Conservation (phyloP, 2,113 vertebrate genomes). For the Microtus pennsylvanicus region DNA sequence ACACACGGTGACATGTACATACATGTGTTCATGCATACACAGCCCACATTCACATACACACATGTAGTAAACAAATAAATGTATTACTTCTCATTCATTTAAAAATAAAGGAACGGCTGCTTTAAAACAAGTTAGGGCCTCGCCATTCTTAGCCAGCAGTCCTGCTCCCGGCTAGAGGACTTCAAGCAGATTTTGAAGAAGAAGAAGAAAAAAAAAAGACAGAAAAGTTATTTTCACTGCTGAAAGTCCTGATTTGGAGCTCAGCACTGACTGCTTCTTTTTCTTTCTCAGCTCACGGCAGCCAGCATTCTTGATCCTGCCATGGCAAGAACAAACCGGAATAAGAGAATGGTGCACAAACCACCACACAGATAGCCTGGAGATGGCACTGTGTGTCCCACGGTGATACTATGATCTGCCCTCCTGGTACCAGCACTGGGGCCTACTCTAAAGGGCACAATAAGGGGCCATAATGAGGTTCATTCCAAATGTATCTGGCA, state of each 20-base stretch:
- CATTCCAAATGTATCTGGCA: conserved; percentile 25
- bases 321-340: background rate
- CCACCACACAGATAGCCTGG: background rate
- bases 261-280: background rate
- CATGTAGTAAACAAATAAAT: background rate
- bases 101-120: conserved; percentile 34
- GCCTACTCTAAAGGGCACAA: background rate
- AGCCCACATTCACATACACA: background rate
- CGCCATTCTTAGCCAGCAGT: background rate
- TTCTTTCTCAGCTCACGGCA: background rate
- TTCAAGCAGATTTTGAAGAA: conserved; percentile 20
- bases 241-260: background rate
- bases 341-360: background rate
- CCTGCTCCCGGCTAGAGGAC: background rate
- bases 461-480: background rate
- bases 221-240: conserved; percentile 16
- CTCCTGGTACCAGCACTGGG: background rate
- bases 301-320: background rate
- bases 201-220: background rate
- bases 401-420: background rate
- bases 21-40: background rate
- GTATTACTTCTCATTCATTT: background rate
- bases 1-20: background rate
- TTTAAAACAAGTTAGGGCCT: conserved; percentile 33
- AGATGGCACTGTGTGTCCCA: background rate